Percentiles rank a stretch among this genome's conserved stretches.
Conservation (phyloP, 1,140 invertebrate species). For the Solenopsis fugax region DNA sequence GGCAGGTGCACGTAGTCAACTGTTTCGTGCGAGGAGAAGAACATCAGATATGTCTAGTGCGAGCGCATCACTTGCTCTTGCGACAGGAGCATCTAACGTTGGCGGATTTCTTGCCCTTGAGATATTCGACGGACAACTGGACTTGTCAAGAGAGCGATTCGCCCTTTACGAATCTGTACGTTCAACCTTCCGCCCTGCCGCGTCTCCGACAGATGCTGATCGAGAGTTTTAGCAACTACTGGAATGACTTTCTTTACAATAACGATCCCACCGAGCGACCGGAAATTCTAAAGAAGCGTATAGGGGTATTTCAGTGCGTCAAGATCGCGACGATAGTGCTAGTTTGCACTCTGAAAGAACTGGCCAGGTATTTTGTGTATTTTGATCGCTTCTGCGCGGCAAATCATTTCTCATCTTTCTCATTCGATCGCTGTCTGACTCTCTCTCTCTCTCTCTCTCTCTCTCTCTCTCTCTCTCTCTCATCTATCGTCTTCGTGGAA, state of each 20-base stretch:
- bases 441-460: too few species aligned
- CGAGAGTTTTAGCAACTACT: constrained; percentile 90
- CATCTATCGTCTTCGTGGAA: too few species aligned
- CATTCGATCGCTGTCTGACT: too few species aligned
- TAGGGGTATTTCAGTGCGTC: constrained; percentile 88
- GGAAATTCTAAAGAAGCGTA: constrained; percentile 88
- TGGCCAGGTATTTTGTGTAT: constrained; percentile 80
- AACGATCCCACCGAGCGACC: constrained; percentile 92
- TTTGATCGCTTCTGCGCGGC: too few species aligned
- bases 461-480: too few species aligned
- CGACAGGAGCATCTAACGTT: constrained; percentile 90
- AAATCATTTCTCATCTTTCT: neutral
- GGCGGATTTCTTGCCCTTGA: constrained; percentile 91
- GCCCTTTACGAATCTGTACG: constrained; percentile 88
- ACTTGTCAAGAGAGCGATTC: constrained; percentile 78
- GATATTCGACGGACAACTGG: constrained; percentile 85
- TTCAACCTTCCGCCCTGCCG: constrained; percentile 89
- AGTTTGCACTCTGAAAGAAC: constrained; percentile 88
- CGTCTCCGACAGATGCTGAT: constrained; percentile 89
- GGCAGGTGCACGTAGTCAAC: constrained; percentile 93
- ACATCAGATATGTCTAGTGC: constrained; percentile 90
- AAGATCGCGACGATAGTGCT: constrained; percentile 88
- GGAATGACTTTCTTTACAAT: constrained; percentile 93
- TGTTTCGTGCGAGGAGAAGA: constrained; percentile 86
- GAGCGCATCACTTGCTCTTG: constrained; percentile 92